phyloP scores from a whole-genome alignment of 1,140 invertebrate species.

The Protaetia brevitarsis region DNA sequence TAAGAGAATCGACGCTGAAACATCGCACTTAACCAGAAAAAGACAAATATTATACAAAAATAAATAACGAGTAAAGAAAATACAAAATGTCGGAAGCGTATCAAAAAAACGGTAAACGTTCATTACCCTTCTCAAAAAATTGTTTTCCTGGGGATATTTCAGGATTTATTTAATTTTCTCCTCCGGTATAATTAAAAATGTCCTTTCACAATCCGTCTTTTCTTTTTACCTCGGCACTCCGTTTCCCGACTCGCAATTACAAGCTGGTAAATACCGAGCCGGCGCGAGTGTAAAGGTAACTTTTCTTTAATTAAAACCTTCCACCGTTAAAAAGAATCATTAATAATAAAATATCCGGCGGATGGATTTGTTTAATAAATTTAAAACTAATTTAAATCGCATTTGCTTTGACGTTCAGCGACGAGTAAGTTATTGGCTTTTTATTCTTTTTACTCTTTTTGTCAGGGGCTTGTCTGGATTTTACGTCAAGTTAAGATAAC shows the following conservation, averaged over 20 bases:
- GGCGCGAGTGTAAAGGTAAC: not conserved
- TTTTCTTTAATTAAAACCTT: slow-evolving; percentile 21
- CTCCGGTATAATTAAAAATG: slow-evolving; percentile 14
- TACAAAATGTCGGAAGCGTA: no score
- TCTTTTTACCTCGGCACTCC: not conserved
- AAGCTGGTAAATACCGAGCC: not conserved
- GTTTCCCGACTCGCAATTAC: not conserved
- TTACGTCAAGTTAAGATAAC: slow-evolving; percentile 17
- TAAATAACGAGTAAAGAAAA: no score
- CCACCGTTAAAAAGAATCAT: slow-evolving; percentile 8
- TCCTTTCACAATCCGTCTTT: slow-evolving; percentile 14
- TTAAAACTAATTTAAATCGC: slow-evolving; percentile 29
- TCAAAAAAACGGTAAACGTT: not conserved
- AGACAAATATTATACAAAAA: no score
- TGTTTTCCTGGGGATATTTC: not conserved
- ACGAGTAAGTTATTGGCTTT: slow-evolving; percentile 26
- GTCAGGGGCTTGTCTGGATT: slow-evolving; percentile 10
- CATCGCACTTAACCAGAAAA: no score
- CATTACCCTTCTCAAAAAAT: not conserved
- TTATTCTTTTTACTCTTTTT: no score
- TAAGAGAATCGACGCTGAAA: no score
- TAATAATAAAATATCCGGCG: slow-evolving; percentile 16
- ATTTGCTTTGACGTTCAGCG: slow-evolving; percentile 28
- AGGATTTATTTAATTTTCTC: slow-evolving; percentile 16
- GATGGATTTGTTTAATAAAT: slow-evolving; percentile 29